Evolutionary conservation across 2,888 invertebrate species (phyloP).

Genomic region (Eumerus sabulonum): DNA sequence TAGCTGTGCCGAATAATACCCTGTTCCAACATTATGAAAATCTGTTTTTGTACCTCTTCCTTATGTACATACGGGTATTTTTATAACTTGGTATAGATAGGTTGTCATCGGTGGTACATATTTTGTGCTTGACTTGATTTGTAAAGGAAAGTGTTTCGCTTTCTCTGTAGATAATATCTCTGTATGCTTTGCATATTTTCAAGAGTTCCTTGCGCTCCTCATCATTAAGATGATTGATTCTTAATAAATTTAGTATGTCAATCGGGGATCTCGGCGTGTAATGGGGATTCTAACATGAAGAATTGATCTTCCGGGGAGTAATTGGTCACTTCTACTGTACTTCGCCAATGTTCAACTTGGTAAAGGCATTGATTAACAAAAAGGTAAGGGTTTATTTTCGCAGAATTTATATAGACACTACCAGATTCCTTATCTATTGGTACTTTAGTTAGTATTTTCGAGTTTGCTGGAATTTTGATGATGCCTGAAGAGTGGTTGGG

Average conservation of each 20-base stretch:
- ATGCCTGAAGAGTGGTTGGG: slow-evolving; percentile 17
- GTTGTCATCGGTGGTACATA: slow-evolving; percentile 1
- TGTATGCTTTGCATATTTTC: slow-evolving; percentile 14
- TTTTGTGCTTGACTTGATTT: slow-evolving; percentile 29
- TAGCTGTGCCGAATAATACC: slow-evolving; percentile 12
- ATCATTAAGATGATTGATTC: background rate
- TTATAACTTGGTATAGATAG: slow-evolving; percentile 23
- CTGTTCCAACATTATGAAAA: slow-evolving; percentile 15
- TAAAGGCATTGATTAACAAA: slow-evolving; percentile 8
- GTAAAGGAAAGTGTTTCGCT: slow-evolving; percentile 15
- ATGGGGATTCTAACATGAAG: slow-evolving; percentile 7
- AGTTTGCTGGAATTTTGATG: slow-evolving; percentile 12
- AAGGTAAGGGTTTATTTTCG: slow-evolving; percentile 7
- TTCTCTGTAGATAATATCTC: slow-evolving; percentile 26
- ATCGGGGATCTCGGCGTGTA: slow-evolving; percentile 1
- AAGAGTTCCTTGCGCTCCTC: slow-evolving; percentile 1
- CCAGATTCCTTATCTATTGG: slow-evolving; percentile 1
- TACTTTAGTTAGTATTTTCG: slow-evolving; percentile 13
- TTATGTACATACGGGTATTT: slow-evolving; percentile 16
- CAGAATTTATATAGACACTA: slow-evolving; percentile 9
- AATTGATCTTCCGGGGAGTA: slow-evolving; percentile 6
- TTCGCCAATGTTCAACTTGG: slow-evolving; percentile 11
- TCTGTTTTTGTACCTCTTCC: slow-evolving; percentile 13
- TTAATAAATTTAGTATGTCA: background rate
- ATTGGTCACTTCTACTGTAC: slow-evolving; percentile 15